phyloP scores from a whole-genome alignment of 2,113 vertebrate species.

The Heterocephalus glaber region DNA sequence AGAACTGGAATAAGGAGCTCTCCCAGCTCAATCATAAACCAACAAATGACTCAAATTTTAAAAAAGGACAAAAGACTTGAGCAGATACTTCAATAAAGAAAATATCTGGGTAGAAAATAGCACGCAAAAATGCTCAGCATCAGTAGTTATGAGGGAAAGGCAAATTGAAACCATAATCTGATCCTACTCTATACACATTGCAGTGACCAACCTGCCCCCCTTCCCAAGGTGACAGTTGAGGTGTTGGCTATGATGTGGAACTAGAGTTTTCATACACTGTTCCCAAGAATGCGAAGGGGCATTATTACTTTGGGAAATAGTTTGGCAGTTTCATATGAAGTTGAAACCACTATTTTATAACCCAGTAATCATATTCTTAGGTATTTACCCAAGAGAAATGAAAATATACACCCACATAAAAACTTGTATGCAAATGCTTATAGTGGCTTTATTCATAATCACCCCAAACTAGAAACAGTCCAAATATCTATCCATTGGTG shows the following conservation, averaged over 20 bases:
- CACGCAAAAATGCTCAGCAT: neutral
- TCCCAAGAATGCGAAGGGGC: neutral
- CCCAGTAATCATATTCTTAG: neutral
- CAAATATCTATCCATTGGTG: neutral
- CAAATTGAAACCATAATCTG: neutral
- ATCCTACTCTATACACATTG: neutral
- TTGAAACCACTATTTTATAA: neutral
- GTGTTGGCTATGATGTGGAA: accelerated
- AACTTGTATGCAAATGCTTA: neutral
- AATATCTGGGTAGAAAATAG: neutral
- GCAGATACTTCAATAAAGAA: neutral
- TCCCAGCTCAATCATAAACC: neutral
- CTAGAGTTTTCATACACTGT: neutral
- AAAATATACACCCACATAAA: neutral
- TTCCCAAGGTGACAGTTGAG: neutral
- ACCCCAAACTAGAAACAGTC: neutral
- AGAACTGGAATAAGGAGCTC: neutral
- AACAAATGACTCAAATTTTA: neutral
- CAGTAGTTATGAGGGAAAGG: neutral
- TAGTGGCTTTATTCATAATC: slow-evolving; percentile 1
- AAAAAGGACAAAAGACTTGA: neutral
- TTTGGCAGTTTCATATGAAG: neutral
- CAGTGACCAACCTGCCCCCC: neutral
- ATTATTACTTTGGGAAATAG: neutral
- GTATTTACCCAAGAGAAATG: slow-evolving; percentile 29